Conservation (phyloP, 2,113 vertebrate species). For the Hippocampus mohnikei region DNA sequence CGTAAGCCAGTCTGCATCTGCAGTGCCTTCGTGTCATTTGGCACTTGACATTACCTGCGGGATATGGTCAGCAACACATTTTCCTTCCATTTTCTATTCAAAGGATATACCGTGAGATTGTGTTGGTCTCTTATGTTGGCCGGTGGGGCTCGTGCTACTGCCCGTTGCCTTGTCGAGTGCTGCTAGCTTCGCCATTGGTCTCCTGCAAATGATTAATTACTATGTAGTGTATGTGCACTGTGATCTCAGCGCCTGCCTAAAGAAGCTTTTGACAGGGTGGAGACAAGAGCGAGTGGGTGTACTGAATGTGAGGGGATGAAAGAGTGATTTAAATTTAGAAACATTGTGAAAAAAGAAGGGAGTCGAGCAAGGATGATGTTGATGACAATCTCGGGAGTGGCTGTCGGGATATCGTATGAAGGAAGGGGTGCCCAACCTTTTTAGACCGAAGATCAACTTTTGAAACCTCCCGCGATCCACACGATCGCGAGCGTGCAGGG, state of each 20-base stretch:
- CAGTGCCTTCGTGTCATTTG: constrained; percentile 4
- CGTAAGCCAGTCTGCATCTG: neutral
- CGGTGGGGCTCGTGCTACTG: constrained; percentile 60
- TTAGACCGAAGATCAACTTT: too few species aligned
- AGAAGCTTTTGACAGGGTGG: constrained; percentile 66
- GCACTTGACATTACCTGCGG: constrained; percentile 2
- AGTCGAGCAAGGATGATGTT: constrained; percentile 22
- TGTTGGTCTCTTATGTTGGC: constrained; percentile 43
- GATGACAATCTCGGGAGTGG: constrained; percentile 11
- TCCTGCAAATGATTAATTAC: constrained; percentile 81
- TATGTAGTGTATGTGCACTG: constrained; percentile 74
- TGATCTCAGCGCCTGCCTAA: constrained; percentile 69
- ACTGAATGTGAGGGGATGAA: constrained; percentile 37
- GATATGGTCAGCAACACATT: neutral
- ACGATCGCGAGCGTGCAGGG: too few species aligned
- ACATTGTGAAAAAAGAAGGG: constrained; percentile 19
- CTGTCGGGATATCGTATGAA: constrained; percentile 1
- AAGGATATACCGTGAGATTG: constrained; percentile 21
- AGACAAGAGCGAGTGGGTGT: constrained; percentile 15
- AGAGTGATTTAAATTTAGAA: constrained; percentile 51
- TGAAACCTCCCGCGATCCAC: too few species aligned
- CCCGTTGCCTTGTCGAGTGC: constrained; percentile 53
- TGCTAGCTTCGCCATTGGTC: constrained; percentile 75
- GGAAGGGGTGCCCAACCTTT: neutral
- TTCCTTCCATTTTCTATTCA: neutral